Evolutionary conservation across 2,113 vertebrate genomes (phyloP).

Genomic region (Ivindomyrus marchei): DNA sequence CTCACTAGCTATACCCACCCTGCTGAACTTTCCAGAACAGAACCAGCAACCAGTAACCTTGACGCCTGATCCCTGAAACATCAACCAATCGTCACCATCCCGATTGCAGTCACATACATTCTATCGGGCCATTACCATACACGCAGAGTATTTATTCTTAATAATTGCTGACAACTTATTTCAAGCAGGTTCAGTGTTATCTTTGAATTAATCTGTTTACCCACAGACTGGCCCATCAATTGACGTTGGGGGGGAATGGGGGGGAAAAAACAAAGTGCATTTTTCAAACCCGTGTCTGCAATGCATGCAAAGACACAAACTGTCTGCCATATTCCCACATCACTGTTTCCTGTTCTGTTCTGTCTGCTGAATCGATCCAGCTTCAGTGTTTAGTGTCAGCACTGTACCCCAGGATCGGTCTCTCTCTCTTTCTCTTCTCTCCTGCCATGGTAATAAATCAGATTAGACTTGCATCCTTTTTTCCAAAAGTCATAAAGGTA

Average conservation of each 20-base stretch:
- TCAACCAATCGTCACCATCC: constrained; percentile 8
- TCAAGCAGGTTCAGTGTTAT: not conserved
- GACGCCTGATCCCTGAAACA: constrained; percentile 21
- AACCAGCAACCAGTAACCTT: not conserved
- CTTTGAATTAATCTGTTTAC: constrained; percentile 32
- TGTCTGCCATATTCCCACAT: constrained; percentile 45
- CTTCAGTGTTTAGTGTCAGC: constrained; percentile 36
- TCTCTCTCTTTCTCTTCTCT: not conserved
- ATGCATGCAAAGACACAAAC: constrained; percentile 46
- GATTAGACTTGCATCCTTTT: not conserved
- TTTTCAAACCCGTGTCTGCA: constrained; percentile 42
- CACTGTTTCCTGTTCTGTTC: constrained; percentile 31
- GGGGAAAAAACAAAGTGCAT: constrained; percentile 47
- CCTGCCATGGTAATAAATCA: not conserved
- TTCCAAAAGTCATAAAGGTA: not conserved
- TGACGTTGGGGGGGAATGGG: not conserved
- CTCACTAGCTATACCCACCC: not conserved
- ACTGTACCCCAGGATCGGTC: constrained; percentile 33
- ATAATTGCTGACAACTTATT: not conserved
- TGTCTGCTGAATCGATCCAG: constrained; percentile 40
- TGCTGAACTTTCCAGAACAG: not conserved
- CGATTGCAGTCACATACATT: constrained; percentile 23
- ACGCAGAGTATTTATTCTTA: not conserved
- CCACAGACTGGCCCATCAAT: constrained; percentile 37
- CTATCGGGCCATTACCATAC: not conserved